phyloP scores from a whole-genome alignment of 2,888 invertebrate genomes.

The Marronus borbonicus region DNA sequence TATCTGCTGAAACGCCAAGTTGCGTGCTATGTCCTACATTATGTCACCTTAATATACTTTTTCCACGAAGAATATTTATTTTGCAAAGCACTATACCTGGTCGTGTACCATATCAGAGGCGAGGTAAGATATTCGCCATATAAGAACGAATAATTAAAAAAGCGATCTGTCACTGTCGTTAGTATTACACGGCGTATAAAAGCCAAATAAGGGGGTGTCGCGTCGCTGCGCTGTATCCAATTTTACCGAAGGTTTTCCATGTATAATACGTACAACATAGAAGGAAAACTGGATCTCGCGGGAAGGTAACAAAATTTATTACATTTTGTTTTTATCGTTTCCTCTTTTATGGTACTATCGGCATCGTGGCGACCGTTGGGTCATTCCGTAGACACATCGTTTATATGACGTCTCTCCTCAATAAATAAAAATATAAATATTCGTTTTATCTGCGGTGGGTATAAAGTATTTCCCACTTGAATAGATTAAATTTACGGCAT shows the following conservation, averaged over 20 bases:
- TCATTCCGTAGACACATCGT: not conserved
- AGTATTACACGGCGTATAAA: not conserved
- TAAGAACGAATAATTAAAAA: constrained; percentile 55
- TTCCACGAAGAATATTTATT: no score
- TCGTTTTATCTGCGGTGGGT: not conserved
- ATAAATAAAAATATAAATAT: constrained; percentile 32
- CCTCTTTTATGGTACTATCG: not conserved
- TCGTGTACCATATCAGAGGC: no score
- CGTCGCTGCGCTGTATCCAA: not conserved
- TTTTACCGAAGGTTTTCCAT: not conserved
- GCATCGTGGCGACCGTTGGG: constrained; percentile 14
- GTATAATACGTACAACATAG: not conserved
- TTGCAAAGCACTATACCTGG: no score
- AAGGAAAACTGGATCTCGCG: not conserved
- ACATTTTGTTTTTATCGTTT: constrained; percentile 7
- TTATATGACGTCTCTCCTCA: not conserved
- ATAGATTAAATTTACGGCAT: no score
- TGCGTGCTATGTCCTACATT: no score
- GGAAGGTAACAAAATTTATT: constrained; percentile 26
- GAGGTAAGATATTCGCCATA: constrained; percentile 9
- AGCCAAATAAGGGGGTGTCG: not conserved
- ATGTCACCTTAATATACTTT: no score
- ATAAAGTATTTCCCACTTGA: no score
- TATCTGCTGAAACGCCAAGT: no score
- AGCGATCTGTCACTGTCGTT: constrained; percentile 53